phyloP scores from a whole-genome alignment of 2,797 vertebrate genomes.

The Pangasius mekongensis region DNA sequence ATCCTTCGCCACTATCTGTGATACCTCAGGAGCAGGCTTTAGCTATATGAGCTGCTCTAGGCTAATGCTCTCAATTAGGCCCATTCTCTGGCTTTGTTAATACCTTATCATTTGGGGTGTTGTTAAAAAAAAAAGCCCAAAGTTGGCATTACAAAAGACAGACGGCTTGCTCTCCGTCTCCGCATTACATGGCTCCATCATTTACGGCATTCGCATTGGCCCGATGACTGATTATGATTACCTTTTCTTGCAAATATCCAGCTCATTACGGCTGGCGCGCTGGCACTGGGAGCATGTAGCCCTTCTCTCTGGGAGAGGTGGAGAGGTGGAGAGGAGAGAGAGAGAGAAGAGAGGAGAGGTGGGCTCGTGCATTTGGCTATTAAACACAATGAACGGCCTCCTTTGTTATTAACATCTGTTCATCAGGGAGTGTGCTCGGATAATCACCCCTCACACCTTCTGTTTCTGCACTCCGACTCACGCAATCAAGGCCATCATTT shows the following conservation, averaged over 20 bases:
- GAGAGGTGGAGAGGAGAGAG: constrained; percentile 62
- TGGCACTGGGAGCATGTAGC: constrained; percentile 78
- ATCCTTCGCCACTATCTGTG: constrained; percentile 55
- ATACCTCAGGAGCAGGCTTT: constrained; percentile 66
- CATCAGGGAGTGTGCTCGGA: constrained; percentile 83
- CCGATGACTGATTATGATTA: constrained; percentile 83
- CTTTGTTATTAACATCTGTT: constrained; percentile 91
- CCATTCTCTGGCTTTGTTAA: constrained; percentile 68
- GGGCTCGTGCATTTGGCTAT: constrained; percentile 82
- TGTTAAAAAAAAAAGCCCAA: constrained; percentile 76
- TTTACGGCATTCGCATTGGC: constrained; percentile 70
- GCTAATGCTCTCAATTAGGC: constrained; percentile 55
- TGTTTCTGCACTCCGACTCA: constrained; percentile 88
- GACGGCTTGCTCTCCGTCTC: constrained; percentile 43
- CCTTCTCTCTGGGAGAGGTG: constrained; percentile 74
- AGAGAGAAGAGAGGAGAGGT: constrained; percentile 75
- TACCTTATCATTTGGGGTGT: constrained; percentile 72
- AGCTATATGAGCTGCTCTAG: constrained; percentile 60
- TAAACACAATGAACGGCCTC: constrained; percentile 85
- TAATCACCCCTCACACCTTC: constrained; percentile 90
- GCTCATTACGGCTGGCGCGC: constrained; percentile 81
- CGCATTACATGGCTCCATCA: constrained; percentile 68
- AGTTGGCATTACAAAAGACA: constrained; percentile 62
- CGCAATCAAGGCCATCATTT: constrained; percentile 91
- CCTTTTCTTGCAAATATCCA: constrained; percentile 85